Evolutionary conservation across 2,113 vertebrate genomes (phyloP).

Genomic region (Carollia perspicillata): DNA sequence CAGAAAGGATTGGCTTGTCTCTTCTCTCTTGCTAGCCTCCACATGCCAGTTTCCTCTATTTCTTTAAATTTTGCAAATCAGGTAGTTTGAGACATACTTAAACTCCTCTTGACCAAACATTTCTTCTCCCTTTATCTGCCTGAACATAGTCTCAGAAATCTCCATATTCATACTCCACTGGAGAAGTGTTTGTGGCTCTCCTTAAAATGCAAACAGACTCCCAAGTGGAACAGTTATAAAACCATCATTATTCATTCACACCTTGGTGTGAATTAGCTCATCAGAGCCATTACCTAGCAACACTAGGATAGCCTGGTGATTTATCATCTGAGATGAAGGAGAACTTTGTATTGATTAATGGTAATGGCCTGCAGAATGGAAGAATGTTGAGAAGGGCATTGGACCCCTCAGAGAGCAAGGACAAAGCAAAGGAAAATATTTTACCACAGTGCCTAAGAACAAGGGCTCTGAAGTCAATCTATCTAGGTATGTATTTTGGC

Average conservation of each 20-base stretch:
- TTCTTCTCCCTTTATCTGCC: neutral
- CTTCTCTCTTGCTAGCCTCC: neutral
- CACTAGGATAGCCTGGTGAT: conserved; percentile 38
- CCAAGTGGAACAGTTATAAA: conserved; percentile 44
- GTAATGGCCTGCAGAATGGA: conserved; percentile 40
- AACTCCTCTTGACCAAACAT: neutral
- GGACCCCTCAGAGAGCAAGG: conserved; percentile 21
- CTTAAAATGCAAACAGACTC: conserved; percentile 45
- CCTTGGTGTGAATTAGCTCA: conserved; percentile 51
- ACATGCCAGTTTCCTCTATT: neutral
- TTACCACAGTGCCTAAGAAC: neutral
- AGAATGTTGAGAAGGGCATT: conserved; percentile 10
- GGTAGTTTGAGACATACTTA: neutral
- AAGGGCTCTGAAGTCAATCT: neutral
- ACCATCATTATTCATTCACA: conserved; percentile 64
- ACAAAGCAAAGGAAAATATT: neutral
- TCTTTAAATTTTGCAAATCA: neutral
- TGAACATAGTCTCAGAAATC: conserved; percentile 19
- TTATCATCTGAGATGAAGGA: conserved; percentile 56
- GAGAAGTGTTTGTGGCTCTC: neutral
- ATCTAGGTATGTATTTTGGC: neutral
- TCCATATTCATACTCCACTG: conserved; percentile 27
- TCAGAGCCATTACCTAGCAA: conserved; percentile 55
- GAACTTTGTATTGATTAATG: conserved; percentile 59
- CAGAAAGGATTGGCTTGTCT: neutral